Percentiles rank a stretch among this genome's conserved stretches.
These are phyloP conservation scores for Rhadina sibilatrix DNA, from an alignment of 2,113 vertebrate genomes.

Conservation along the genomic window DNA sequence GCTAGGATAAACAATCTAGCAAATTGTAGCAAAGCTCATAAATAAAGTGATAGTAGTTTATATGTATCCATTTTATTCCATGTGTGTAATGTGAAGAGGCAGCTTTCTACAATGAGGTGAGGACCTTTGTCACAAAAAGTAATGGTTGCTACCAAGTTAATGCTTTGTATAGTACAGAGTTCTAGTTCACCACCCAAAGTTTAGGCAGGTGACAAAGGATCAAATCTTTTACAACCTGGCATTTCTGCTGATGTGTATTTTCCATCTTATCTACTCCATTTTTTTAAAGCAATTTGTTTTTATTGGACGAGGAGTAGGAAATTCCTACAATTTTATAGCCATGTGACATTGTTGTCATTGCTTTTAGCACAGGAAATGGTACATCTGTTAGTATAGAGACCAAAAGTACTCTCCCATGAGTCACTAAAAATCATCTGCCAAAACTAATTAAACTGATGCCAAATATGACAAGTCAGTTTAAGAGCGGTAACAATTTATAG, in stretches of 20 bases:
- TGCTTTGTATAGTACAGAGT: not conserved
- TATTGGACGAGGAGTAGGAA: slow-evolving; percentile 48
- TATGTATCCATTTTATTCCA: not conserved
- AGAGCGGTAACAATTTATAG: slow-evolving; percentile 71
- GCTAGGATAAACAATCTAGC: not conserved
- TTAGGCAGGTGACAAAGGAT: not conserved
- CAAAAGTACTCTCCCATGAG: slow-evolving; percentile 79
- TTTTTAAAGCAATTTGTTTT: slow-evolving; percentile 47
- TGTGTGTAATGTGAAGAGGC: not conserved
- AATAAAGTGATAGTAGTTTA: not conserved
- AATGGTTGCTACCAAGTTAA: not conserved
- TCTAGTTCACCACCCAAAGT: not conserved
- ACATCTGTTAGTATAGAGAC: slow-evolving; percentile 74
- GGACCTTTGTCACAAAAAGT: not conserved
- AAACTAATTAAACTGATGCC: slow-evolving; percentile 84
- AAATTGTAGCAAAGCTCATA: not conserved
- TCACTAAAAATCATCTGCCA: slow-evolving; percentile 79
- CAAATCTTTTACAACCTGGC: not conserved
- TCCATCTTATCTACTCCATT: slow-evolving; percentile 25
- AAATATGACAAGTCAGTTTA: slow-evolving; percentile 83
- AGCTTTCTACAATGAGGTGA: not conserved
- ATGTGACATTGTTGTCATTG: slow-evolving; percentile 81
- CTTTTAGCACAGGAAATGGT: slow-evolving; percentile 68
- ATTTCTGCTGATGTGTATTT: slow-evolving; percentile 14
- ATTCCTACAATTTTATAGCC: slow-evolving; percentile 72